Evolutionary conservation across 2,797 vertebrate genomes (phyloP).

Genomic region (Scolopax bukidnonensis): DNA sequence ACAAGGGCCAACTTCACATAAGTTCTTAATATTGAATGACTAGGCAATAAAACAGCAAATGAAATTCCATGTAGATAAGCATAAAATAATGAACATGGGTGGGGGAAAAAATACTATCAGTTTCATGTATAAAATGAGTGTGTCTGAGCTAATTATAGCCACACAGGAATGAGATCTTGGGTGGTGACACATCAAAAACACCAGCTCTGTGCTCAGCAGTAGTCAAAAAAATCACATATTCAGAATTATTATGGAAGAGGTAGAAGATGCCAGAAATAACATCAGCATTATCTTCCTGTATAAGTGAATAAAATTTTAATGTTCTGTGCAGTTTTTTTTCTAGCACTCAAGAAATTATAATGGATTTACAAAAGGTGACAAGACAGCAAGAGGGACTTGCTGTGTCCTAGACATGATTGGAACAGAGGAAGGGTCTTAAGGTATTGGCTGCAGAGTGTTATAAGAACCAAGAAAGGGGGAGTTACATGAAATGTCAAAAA

Average conservation of each 20-base stretch:
- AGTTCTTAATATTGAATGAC: neutral
- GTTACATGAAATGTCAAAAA: neutral
- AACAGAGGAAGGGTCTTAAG: neutral
- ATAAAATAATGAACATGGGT: neutral
- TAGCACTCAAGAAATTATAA: neutral
- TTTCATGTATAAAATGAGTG: neutral
- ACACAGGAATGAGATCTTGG: neutral
- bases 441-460: neutral
- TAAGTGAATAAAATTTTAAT: neutral
- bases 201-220: neutral
- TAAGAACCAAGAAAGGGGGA: neutral
- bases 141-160: neutral
- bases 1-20: neutral
- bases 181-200: neutral
- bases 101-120: accelerated
- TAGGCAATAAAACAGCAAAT: neutral
- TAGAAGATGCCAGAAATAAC: neutral
- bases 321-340: neutral
- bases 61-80: neutral
- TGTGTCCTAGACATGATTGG: neutral
- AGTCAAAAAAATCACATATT: neutral
- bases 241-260: neutral
- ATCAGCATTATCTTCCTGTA: neutral
- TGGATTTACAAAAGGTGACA: neutral
- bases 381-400: neutral